Evolutionary conservation across 2,888 invertebrate species (phyloP).

Genomic region (Euclidia mi): DNA sequence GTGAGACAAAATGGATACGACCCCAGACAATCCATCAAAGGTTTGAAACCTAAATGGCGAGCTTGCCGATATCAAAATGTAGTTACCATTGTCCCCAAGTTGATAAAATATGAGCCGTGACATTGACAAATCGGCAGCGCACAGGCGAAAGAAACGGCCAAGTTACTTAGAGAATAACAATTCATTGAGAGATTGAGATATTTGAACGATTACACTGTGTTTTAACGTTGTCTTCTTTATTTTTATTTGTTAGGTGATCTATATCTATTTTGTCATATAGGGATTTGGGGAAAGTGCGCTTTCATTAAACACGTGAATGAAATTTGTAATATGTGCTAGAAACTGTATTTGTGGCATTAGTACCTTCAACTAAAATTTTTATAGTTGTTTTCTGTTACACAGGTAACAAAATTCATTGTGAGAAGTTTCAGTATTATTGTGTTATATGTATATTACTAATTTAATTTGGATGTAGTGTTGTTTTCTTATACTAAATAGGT

Average conservation of each 20-base stretch:
- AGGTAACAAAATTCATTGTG: no score
- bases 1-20: conserved; percentile 70
- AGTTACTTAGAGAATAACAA: conserved; percentile 37
- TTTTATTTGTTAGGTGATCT: neutral
- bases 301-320: no score
- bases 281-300: no score
- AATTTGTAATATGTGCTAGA: no score
- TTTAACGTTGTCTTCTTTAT: neutral
- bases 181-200: conserved; percentile 27
- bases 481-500: no score
- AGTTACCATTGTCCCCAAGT: conserved; percentile 85
- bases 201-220: conserved; percentile 11
- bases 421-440: no score
- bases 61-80: conserved; percentile 84
- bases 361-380: no score
- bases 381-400: no score
- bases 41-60: conserved; percentile 77
- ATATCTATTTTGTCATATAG: no score
- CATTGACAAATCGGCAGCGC: conserved; percentile 82
- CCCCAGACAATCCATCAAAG: conserved; percentile 80
- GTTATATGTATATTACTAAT: no score
- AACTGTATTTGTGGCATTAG: no score
- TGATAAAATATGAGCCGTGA: conserved; percentile 88
- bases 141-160: conserved; percentile 48
- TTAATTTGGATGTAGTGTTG: no score